Conservation (phyloP, 2,797 vertebrate genomes). For the Alfaro cultratus region DNA sequence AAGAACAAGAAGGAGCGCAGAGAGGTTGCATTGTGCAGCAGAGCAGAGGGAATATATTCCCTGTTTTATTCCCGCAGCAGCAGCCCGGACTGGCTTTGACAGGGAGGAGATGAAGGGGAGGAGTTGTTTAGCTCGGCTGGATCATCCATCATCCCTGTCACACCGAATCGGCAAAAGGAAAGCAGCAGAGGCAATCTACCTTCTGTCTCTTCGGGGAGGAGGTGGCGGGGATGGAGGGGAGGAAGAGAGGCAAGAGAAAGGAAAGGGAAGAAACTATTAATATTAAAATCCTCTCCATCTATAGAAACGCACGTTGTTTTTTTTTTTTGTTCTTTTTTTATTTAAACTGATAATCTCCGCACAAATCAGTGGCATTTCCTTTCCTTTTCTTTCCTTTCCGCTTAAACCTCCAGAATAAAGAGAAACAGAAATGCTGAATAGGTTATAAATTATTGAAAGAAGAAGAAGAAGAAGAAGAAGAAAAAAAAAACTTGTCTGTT, state of each 20-base stretch:
- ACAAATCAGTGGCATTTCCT: conserved; percentile 72
- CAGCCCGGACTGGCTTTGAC: conserved; percentile 87
- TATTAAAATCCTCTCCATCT: conserved; percentile 89
- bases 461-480: background rate
- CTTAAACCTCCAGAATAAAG: conserved; percentile 54
- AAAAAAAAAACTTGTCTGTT: conserved; percentile 25
- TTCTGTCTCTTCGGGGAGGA: conserved; percentile 88
- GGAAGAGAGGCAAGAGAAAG: background rate
- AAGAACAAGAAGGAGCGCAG: conserved; percentile 25
- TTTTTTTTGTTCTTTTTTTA: no score
- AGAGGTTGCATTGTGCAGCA: conserved; percentile 68
- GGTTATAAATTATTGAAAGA: conserved; percentile 40
- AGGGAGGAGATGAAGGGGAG: conserved; percentile 90
- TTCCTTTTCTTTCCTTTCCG: conserved; percentile 77
- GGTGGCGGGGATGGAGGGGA: background rate
- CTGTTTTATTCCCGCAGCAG: conserved; percentile 85
- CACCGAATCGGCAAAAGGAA: conserved; percentile 90
- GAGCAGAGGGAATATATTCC: conserved; percentile 77
- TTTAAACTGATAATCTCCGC: conserved; percentile 77
- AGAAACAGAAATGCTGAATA: conserved; percentile 30
- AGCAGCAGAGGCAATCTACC: conserved; percentile 89
- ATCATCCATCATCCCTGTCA: conserved; percentile 99
- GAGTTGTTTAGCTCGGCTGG: conserved; percentile 88
- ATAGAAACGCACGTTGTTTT: conserved; percentile 75
- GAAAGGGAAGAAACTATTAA: conserved; percentile 86